phyloP scores from a whole-genome alignment of 2,113 vertebrate species.

The Hippoglossus stenolepis region DNA sequence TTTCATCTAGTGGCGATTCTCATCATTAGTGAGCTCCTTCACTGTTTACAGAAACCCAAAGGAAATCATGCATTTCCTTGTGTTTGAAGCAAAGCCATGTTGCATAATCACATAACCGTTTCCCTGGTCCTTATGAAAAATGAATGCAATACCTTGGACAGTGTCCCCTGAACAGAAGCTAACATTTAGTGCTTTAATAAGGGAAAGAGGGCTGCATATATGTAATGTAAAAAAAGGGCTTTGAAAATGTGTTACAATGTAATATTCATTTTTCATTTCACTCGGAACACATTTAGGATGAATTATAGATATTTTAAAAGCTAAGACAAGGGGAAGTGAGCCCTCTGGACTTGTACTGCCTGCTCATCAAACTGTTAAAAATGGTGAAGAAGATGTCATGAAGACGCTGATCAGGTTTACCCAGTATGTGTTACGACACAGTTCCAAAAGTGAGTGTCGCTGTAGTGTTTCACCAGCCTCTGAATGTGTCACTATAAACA shows the following conservation, averaged over 20 bases:
- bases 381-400: not conserved
- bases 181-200: slow-evolving; percentile 47
- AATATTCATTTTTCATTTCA: slow-evolving; percentile 64
- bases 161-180: slow-evolving; percentile 26
- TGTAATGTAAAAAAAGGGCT: slow-evolving; percentile 35
- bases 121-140: slow-evolving; percentile 57
- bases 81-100: slow-evolving; percentile 30
- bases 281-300: slow-evolving; percentile 44
- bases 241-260: slow-evolving; percentile 46
- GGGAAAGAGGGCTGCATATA: slow-evolving; percentile 3
- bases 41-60: slow-evolving; percentile 29
- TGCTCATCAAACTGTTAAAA: slow-evolving; percentile 24
- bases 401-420: not conserved
- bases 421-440: not conserved
- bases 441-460: not conserved
- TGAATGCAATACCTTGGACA: slow-evolving; percentile 44
- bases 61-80: slow-evolving; percentile 27
- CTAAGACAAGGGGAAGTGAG: slow-evolving; percentile 36
- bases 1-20: slow-evolving; percentile 32
- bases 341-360: slow-evolving; percentile 7
- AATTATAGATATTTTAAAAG: slow-evolving; percentile 77
- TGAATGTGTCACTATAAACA: not conserved
- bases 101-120: slow-evolving; percentile 29
- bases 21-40: slow-evolving; percentile 51
- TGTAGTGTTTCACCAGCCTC: not conserved